Conservation (phyloP, 2,888 invertebrate species). For the Tanypteryx hageni region DNA sequence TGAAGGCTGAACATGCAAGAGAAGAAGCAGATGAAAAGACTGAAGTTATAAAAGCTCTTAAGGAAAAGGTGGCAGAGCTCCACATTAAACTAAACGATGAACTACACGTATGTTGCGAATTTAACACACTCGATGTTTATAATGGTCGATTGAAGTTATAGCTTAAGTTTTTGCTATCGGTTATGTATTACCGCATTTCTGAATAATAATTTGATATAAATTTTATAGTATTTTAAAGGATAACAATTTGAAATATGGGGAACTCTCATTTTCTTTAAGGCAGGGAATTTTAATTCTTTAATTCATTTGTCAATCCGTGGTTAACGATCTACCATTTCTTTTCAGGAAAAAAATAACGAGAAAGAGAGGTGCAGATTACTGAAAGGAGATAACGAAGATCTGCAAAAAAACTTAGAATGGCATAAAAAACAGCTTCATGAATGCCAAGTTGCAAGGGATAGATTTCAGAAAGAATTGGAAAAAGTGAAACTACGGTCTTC, state of each 20-base stretch:
- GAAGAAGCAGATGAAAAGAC: conserved; percentile 44
- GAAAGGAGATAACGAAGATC: conserved; percentile 20
- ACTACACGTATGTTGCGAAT: neutral
- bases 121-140: too few relatives aligned
- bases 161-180: too few relatives aligned
- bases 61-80: conserved; percentile 35
- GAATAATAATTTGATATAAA: too few relatives aligned
- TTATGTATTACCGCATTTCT: too few relatives aligned
- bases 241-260: too few relatives aligned
- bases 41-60: conserved; percentile 37
- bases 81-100: conserved; percentile 15
- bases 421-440: conserved; percentile 48
- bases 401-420: conserved; percentile 34
- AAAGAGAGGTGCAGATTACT: neutral
- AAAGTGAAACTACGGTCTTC: conserved; percentile 6
- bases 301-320: too few relatives aligned
- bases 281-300: too few relatives aligned
- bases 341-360: conserved; percentile 33
- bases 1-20: conserved; percentile 1
- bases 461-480: conserved; percentile 28
- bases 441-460: conserved; percentile 45
- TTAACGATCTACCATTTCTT: too few relatives aligned
- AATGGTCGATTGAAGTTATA: too few relatives aligned
- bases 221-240: too few relatives aligned
- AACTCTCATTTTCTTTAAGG: too few relatives aligned